These are phyloP conservation scores for Galbula dea DNA, from an alignment of 2,113 vertebrate species.

Conservation along the genomic window DNA sequence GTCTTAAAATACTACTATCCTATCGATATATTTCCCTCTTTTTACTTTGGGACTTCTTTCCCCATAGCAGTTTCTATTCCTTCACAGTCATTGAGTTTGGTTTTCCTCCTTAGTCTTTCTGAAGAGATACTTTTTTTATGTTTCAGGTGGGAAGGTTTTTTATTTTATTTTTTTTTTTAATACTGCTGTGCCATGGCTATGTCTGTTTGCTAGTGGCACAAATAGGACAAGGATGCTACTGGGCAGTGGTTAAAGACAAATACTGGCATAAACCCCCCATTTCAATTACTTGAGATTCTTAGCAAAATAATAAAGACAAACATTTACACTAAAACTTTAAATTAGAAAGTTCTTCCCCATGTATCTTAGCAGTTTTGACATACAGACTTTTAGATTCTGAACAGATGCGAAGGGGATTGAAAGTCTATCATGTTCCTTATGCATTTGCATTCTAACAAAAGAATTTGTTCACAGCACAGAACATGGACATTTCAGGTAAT, in stretches of 20 bases:
- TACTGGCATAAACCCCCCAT: neutral
- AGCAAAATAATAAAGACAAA: neutral
- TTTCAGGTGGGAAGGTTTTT: too few species aligned
- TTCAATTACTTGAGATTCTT: neutral
- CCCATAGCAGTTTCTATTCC: too few species aligned
- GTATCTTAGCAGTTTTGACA: neutral
- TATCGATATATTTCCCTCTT: neutral
- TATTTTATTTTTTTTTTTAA: neutral
- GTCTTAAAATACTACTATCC: neutral
- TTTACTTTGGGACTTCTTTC: neutral
- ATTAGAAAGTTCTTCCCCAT: neutral
- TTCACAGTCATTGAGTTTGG: neutral
- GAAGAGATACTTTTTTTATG: neutral
- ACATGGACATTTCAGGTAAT: accelerated
- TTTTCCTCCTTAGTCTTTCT: neutral
- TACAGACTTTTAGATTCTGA: neutral
- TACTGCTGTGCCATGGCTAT: neutral
- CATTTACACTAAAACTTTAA: neutral
- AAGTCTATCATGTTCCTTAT: neutral
- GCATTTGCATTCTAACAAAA: neutral
- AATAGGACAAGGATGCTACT: neutral
- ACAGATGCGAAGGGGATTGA: neutral
- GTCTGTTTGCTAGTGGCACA: neutral
- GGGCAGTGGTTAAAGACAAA: neutral
- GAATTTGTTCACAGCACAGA: neutral